Evolutionary conservation across 2,113 vertebrate genomes (phyloP).

Genomic region (Acinonyx jubatus): DNA sequence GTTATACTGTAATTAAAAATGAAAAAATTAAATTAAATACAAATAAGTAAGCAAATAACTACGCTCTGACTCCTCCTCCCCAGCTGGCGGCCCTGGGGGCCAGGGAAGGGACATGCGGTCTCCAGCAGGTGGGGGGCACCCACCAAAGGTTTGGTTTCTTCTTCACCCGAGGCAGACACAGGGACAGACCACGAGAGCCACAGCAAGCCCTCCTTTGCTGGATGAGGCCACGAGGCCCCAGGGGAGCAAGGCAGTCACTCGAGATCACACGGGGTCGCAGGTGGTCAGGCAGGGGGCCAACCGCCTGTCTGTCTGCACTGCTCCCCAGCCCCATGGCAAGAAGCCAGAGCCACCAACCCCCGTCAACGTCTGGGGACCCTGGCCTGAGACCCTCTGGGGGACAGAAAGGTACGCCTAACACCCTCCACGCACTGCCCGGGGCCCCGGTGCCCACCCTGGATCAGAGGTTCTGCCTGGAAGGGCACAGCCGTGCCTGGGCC

Average conservation of each 20-base stretch:
- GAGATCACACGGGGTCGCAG: accelerated
- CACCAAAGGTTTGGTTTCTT: neutral
- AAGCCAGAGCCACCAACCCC: neutral
- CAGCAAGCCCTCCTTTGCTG: too few species aligned
- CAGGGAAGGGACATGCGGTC: accelerated
- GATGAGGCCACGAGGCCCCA: neutral
- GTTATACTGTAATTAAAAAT: neutral
- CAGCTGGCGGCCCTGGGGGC: neutral
- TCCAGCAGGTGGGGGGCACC: neutral
- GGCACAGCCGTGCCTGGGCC: accelerated
- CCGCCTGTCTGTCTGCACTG: neutral
- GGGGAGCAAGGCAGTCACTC: neutral
- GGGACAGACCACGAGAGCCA: neutral
- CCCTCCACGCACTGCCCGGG: accelerated
- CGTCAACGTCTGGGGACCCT: neutral
- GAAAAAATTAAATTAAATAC: neutral
- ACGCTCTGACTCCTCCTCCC: accelerated
- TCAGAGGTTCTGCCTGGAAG: neutral
- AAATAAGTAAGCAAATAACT: neutral
- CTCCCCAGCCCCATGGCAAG: accelerated
- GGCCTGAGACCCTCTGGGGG: neutral
- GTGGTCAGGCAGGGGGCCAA: too few species aligned
- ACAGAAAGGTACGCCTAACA: accelerated
- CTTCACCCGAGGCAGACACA: accelerated
- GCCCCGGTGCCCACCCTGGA: neutral